Evolutionary conservation across 37 sponge, comb jelly and placozoan genomes (phyloP).

Genomic region (Chondrosia reniformis): DNA sequence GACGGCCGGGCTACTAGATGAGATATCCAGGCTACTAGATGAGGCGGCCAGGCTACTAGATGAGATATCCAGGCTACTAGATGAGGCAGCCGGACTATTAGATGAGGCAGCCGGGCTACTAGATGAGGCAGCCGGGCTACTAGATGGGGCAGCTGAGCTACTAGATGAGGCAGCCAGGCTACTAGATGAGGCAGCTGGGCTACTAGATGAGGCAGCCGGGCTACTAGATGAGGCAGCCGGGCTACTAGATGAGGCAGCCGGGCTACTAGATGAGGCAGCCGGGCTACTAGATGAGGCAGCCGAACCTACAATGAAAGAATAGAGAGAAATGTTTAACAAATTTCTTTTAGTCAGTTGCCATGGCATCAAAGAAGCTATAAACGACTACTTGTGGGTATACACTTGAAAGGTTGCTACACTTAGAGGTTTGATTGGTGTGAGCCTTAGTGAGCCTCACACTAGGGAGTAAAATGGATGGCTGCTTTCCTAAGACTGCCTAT

Average conservation of each 20-base stretch:
- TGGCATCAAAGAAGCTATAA: neutral
- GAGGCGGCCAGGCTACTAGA: neutral
- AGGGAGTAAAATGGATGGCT: no score
- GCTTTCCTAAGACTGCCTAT: no score
- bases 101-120: neutral
- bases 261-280: neutral
- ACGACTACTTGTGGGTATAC: no score
- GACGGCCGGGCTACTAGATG: neutral
- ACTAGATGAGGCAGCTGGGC: neutral
- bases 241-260: neutral
- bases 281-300: neutral
- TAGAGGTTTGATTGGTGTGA: no score
- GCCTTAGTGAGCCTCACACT: no score
- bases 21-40: neutral
- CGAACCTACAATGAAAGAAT: neutral
- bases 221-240: neutral
- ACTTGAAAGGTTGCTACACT: no score
- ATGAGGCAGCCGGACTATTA: neutral
- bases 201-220: neutral
- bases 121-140: neutral
- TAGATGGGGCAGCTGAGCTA: neutral
- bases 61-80: neutral
- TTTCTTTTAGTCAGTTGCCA: no score
- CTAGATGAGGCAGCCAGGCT: neutral
- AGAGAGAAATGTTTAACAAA: neutral